A percentile compares a stretch with the other conserved stretches of the same genome.
phyloP scores from a whole-genome alignment of 2,888 invertebrate genomes.

The Hypsopygia costalis region DNA sequence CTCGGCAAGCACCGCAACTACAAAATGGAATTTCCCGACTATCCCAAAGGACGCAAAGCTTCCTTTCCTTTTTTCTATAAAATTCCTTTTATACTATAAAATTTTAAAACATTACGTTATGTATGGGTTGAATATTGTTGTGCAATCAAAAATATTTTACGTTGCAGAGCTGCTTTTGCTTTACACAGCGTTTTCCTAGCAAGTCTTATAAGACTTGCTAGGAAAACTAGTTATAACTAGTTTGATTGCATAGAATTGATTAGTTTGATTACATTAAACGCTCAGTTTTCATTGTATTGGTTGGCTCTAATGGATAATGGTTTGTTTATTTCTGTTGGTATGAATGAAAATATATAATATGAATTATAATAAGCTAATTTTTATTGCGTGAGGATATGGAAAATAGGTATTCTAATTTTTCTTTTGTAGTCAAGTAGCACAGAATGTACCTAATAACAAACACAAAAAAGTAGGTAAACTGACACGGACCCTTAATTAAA shows the following conservation, averaged over 20 bases:
- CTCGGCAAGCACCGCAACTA: conserved; percentile 96
- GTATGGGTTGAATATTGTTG: neutral
- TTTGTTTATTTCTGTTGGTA: conserved; percentile 28
- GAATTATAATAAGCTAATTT: too few relatives aligned
- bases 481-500: too few relatives aligned
- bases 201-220: too few relatives aligned
- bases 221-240: too few relatives aligned
- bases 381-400: too few relatives aligned
- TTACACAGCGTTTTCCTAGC: neutral
- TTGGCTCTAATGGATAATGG: conserved; percentile 35
- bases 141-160: neutral
- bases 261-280: neutral
- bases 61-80: too few relatives aligned
- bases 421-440: neutral
- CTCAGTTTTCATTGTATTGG: neutral
- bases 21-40: conserved; percentile 95
- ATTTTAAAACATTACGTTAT: conserved; percentile 66
- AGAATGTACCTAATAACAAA: too few relatives aligned
- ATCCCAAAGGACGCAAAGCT: conserved; percentile 94
- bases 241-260: neutral
- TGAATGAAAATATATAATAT: conserved; percentile 15
- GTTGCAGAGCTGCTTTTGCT: neutral
- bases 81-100: too few relatives aligned
- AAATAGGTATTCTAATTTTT: too few relatives aligned
- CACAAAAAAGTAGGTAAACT: too few relatives aligned